phyloP scores from a whole-genome alignment of 2,113 vertebrate species.

The Hemichromis elongatus region DNA sequence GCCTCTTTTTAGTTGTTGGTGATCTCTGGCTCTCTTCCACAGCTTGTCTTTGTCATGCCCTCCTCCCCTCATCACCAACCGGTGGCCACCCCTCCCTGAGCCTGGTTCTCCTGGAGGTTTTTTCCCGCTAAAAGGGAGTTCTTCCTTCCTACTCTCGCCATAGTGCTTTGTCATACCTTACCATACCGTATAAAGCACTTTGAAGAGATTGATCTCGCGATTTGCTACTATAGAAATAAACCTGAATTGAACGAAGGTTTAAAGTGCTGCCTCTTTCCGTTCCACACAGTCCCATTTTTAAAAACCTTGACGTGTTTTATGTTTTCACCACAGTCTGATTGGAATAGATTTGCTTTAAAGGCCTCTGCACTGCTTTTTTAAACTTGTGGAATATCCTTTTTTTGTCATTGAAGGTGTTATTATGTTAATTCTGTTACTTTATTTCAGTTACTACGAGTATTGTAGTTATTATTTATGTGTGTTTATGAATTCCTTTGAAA shows the following conservation, averaged over 20 bases:
- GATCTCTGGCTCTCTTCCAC: background rate
- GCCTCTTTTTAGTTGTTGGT: background rate
- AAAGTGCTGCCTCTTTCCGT: background rate
- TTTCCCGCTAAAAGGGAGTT: background rate
- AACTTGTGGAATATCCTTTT: background rate
- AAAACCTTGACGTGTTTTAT: background rate
- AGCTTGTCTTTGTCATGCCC: fast-evolving
- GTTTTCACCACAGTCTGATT: background rate
- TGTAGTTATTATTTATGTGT: background rate
- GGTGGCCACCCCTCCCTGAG: fast-evolving
- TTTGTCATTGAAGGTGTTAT: background rate
- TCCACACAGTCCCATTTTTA: background rate
- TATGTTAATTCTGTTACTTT: background rate
- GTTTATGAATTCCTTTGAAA: background rate
- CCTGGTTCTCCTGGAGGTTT: background rate
- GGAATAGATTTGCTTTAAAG: background rate
- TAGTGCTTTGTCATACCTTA: background rate
- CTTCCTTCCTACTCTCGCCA: background rate
- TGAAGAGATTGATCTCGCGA: background rate
- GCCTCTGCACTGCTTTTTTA: background rate
- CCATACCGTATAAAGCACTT: background rate
- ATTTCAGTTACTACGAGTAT: background rate
- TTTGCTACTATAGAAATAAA: background rate
- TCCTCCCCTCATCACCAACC: background rate
- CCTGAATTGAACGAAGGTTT: background rate